A percentile compares a stretch with the other conserved stretches of the same genome.
phyloP scores from a whole-genome alignment of 2,888 invertebrate genomes.

The Drosophila tripunctata region DNA sequence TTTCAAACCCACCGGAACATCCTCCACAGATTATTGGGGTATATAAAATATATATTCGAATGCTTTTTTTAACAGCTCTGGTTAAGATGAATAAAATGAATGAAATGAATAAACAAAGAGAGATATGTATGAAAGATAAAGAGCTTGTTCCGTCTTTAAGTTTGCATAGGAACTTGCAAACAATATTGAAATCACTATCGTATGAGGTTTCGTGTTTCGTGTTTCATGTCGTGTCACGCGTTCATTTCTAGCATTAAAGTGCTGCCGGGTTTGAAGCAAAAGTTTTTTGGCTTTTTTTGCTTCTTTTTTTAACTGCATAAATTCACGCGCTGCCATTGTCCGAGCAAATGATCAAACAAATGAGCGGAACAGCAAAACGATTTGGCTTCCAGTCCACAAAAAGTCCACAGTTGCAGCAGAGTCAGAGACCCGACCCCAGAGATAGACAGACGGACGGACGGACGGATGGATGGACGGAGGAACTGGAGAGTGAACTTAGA shows the following conservation, averaged over 20 bases:
- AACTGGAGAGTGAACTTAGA: background rate
- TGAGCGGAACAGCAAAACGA: slow-evolving; percentile 62
- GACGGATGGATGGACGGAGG: background rate
- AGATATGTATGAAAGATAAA: no score
- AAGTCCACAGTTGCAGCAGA: background rate
- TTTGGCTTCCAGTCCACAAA: slow-evolving; percentile 21
- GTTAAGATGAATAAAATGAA: no score
- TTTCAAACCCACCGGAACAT: no score
- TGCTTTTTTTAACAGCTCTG: no score
- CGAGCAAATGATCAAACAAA: slow-evolving; percentile 79
- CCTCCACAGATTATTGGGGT: no score
- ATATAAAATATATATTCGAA: no score
- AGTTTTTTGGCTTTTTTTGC: no score
- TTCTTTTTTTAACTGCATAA: slow-evolving; percentile 76
- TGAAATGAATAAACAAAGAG: no score
- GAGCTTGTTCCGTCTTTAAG: no score
- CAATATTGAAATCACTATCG: no score
- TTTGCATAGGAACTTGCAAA: no score
- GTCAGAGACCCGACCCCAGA: background rate
- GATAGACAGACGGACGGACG: slow-evolving; percentile 1
- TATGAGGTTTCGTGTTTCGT: background rate
- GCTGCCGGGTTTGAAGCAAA: slow-evolving; percentile 20
- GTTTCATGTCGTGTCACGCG: slow-evolving; percentile 22
- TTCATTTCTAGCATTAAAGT: background rate
- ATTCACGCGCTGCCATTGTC: slow-evolving; percentile 82